These are phyloP conservation scores for Zaprionus tsacasi DNA, from an alignment of 1,140 invertebrate species.

Conservation along the genomic window DNA sequence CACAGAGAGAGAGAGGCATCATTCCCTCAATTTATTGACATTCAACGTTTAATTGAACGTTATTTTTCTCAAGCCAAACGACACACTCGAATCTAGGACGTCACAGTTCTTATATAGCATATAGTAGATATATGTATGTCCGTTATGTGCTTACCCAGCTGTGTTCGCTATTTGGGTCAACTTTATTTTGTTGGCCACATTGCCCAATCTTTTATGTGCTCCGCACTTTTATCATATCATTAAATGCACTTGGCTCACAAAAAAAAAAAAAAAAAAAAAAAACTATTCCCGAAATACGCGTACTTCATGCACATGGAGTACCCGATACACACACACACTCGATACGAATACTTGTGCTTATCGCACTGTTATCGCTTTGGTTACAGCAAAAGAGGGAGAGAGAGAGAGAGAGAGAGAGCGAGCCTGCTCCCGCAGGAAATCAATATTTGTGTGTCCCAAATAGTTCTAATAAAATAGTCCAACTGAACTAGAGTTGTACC, in stretches of 20 bases:
- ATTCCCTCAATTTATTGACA: conserved; percentile 48
- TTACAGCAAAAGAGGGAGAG: conserved; percentile 12
- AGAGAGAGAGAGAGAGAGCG: background rate
- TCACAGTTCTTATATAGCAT: conserved; percentile 26
- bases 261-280: conserved; percentile 33
- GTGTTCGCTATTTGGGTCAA: conserved; percentile 54
- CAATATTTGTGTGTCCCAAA: conserved; percentile 75
- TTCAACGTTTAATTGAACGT: conserved; percentile 54
- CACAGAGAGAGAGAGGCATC: background rate
- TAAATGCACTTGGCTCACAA: conserved; percentile 72
- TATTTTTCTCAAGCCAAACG: conserved; percentile 18
- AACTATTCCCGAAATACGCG: conserved; percentile 23
- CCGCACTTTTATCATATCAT: conserved; percentile 67
- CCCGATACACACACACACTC: conserved; percentile 3
- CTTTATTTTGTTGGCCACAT: conserved; percentile 29
- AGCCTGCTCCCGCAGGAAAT: conserved; percentile 49
- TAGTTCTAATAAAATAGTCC: conserved; percentile 36
- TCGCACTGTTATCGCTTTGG: conserved; percentile 59
- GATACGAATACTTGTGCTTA: conserved; percentile 23
- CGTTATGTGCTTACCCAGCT: conserved; percentile 40
- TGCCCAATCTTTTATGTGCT: conserved; percentile 35
- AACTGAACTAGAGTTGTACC: conserved; percentile 1
- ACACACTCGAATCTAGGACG: conserved; percentile 18
- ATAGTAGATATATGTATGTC: background rate
- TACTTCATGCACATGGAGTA: conserved; percentile 19